These are phyloP conservation scores for Amniataba percoides DNA, from an alignment of 2,797 vertebrate species.

Conservation along the genomic window DNA sequence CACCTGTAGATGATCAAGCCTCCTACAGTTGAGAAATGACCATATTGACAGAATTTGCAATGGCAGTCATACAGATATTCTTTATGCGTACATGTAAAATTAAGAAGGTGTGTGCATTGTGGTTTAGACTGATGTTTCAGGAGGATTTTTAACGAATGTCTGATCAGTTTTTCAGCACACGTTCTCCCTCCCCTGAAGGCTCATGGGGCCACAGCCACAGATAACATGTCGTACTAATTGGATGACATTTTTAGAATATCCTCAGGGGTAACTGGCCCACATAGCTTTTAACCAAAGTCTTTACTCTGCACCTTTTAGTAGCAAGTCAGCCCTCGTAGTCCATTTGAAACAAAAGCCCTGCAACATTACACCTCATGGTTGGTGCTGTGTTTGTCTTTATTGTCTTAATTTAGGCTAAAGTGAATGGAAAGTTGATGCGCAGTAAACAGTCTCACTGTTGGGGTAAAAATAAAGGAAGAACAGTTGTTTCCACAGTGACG, in stretches of 20 bases:
- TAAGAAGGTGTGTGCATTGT: background rate
- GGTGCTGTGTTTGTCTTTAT: background rate
- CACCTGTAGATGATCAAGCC: no score
- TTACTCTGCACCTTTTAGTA: conserved; percentile 24
- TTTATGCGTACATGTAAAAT: background rate
- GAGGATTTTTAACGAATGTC: conserved; percentile 13
- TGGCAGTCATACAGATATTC: background rate
- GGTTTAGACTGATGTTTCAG: conserved; percentile 7
- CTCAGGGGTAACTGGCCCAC: conserved; percentile 63
- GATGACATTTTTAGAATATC: conserved; percentile 71
- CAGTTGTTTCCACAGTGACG: conserved; percentile 2
- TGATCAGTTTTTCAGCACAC: conserved; percentile 30
- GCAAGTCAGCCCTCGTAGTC: conserved; percentile 8
- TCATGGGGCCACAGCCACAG: conserved; percentile 46
- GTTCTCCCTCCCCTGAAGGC: conserved; percentile 42
- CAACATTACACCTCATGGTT: background rate
- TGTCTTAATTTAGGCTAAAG: conserved; percentile 1
- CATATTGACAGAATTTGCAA: background rate
- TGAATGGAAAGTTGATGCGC: background rate
- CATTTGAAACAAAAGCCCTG: conserved; percentile 9
- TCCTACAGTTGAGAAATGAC: background rate
- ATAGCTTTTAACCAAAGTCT: conserved; percentile 52
- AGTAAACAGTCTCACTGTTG: conserved; percentile 4
- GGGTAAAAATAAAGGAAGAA: conserved; percentile 1
- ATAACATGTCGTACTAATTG: conserved; percentile 60